Percentiles rank a stretch among this genome's conserved stretches.
Evolutionary conservation across 2,113 vertebrate genomes (phyloP).

Genomic region (Nerophis lumbriciformis): DNA sequence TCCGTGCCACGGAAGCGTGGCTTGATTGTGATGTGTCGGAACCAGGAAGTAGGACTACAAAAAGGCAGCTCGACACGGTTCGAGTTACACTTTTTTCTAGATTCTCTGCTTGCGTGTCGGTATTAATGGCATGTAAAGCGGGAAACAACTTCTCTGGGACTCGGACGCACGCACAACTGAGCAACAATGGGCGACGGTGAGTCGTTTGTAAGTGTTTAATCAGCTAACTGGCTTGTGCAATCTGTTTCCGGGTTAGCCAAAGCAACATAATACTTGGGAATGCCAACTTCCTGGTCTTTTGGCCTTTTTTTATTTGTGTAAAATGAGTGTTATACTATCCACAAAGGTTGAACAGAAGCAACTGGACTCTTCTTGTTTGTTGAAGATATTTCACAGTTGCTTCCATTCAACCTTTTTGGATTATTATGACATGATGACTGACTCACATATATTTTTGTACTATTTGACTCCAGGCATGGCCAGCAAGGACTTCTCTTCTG

Average conservation of each 20-base stretch:
- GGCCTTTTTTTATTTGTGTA: too few relatives aligned
- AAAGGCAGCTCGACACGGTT: neutral
- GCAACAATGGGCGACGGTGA: constrained; percentile 54
- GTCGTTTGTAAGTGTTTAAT: neutral
- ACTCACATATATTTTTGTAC: too few relatives aligned
- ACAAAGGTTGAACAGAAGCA: too few relatives aligned
- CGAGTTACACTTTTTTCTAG: neutral
- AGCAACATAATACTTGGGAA: neutral
- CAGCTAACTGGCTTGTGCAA: constrained; percentile 26
- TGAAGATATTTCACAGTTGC: too few relatives aligned
- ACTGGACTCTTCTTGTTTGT: too few relatives aligned
- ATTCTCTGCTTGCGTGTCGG: fast-evolving
- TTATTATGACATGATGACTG: too few relatives aligned
- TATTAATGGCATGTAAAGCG: constrained; percentile 15
- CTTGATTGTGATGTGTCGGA: neutral
- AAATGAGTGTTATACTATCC: too few relatives aligned
- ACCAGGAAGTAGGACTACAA: neutral
- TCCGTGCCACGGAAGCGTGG: too few relatives aligned
- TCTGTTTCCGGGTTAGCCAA: neutral
- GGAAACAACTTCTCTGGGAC: neutral
- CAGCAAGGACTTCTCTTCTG: too few relatives aligned
- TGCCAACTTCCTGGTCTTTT: too few relatives aligned
- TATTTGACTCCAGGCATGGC: too few relatives aligned
- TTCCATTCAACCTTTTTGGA: too few relatives aligned
- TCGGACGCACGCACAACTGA: constrained; percentile 4